Base-by-base conservation (phyloP, 2,888 invertebrate genomes). In the Lacanobia wlatinum region DNA sequence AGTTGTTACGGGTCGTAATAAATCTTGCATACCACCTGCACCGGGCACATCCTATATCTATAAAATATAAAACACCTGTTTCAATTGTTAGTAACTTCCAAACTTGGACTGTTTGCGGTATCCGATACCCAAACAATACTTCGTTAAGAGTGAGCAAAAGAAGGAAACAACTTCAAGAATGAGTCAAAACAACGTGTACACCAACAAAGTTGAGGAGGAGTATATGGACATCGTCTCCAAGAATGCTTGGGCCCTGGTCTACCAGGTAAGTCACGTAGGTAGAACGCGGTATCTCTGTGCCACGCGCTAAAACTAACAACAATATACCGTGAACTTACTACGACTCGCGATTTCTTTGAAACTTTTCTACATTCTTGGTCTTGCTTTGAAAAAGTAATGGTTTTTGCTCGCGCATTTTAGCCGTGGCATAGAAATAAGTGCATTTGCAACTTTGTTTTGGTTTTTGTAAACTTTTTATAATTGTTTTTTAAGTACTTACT, bases 161-260 rank as follows among this genome's bases (percentile, higher is more conserved):
- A 78, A 70, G 66, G 73, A 62, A 74, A 77, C 71, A 76, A 83
- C 64, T 67, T 72, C 60, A 71, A 84, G 61, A 73, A 83, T 86
- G 84, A 78, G 83, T 73, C 78, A 76, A 82, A 85, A 87, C 79
- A 85, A 78, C 82, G 87, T 88, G 85, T 65, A 73, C 88, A 80
- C 84, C 43, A 92, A 89, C 85, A 91, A 87, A 72, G 87, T 98
- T 83, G 98, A 98, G 95, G 96, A 97, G 67, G 98, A 98, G 94
- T 98, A 97, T 94, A 94, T 96, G 88, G 97, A 97, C 90, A 97
- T 98, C 87, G 97, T 97, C 88, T 96, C 96, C 84, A 97, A 96
- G 89, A 97, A 97, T 91, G 97, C 97, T 83, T 98, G 98, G 98
- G 94, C 97, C 79, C 92, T 96, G 83, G 94, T 97, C 82, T 98